A percentile compares a stretch with the other conserved stretches of the same genome.
phyloP scores from a whole-genome alignment of 2,113 vertebrate genomes.

The Nibea coibor region DNA sequence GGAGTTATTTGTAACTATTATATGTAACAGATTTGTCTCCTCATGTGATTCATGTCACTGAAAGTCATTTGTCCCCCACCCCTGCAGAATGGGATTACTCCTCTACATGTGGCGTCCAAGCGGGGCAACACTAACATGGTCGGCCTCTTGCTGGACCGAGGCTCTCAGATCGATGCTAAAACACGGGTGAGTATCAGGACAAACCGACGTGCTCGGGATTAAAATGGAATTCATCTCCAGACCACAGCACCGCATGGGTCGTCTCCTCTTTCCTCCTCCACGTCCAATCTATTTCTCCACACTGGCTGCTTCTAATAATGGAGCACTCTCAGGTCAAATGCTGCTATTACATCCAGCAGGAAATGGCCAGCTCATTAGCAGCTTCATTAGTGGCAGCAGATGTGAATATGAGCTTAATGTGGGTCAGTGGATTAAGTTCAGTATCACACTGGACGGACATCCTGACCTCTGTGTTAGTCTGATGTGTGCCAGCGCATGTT shows the following conservation, averaged over 20 bases:
- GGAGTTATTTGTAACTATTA: too few relatives aligned
- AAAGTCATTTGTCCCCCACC: not conserved
- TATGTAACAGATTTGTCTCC: not conserved
- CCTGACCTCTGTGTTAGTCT: conserved; percentile 4
- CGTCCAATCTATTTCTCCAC: not conserved
- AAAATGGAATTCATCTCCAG: not conserved
- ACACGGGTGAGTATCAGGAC: conserved; percentile 90
- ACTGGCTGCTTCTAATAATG: not conserved
- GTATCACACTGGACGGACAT: not conserved
- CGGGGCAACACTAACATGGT: conserved; percentile 99
- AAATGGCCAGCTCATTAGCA: not conserved
- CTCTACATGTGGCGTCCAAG: conserved; percentile 96
- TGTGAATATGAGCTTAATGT: not conserved
- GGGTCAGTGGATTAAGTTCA: conserved; percentile 32
- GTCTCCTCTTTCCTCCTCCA: not conserved
- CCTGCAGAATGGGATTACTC: conserved; percentile 94
- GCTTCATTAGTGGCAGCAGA: conserved; percentile 1
- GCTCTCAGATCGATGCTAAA: conserved; percentile 98
- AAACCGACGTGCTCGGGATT: not conserved
- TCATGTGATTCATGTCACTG: not conserved
- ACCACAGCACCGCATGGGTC: not conserved
- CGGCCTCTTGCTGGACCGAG: conserved; percentile 93
- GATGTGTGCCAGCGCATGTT: not conserved
- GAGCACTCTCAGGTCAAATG: not conserved
- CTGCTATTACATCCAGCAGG: not conserved